These are phyloP conservation scores for Malacoraja senta DNA, from an alignment of 2,797 vertebrate genomes.

Conservation along the genomic window DNA sequence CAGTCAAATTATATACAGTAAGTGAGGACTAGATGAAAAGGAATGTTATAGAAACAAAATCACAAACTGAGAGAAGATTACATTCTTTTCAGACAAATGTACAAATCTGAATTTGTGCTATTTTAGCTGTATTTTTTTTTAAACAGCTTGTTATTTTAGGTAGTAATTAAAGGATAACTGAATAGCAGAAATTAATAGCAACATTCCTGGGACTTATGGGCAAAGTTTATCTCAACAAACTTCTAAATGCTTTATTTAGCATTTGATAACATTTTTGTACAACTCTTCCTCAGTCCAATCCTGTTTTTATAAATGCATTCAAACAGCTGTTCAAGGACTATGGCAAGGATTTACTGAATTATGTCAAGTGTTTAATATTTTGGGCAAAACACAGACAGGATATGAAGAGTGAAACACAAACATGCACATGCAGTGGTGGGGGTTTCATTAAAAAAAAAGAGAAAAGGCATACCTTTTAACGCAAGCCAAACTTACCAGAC, in stretches of 20 bases:
- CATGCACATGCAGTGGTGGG: background rate
- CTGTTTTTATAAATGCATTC: background rate
- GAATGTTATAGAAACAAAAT: background rate
- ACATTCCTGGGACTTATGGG: background rate
- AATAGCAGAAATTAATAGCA: background rate
- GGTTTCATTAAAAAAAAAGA: background rate
- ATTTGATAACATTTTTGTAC: background rate
- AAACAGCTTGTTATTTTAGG: background rate
- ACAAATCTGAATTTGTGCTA: background rate
- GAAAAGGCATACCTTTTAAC: background rate
- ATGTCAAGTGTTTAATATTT: background rate
- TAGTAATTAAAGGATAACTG: background rate
- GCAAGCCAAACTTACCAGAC: conserved; percentile 20
- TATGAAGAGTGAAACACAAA: background rate
- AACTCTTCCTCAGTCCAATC: background rate
- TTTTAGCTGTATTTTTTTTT: background rate
- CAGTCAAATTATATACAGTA: conserved; percentile 41
- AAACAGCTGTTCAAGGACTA: background rate
- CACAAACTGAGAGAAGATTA: background rate
- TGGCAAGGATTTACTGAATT: background rate
- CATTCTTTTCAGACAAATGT: background rate
- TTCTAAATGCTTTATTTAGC: background rate
- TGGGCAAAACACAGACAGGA: background rate
- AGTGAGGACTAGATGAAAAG: conserved; percentile 40
- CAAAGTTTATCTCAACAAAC: background rate